Conservation (phyloP, 2,797 vertebrate species). For the Perodicticus potto region DNA sequence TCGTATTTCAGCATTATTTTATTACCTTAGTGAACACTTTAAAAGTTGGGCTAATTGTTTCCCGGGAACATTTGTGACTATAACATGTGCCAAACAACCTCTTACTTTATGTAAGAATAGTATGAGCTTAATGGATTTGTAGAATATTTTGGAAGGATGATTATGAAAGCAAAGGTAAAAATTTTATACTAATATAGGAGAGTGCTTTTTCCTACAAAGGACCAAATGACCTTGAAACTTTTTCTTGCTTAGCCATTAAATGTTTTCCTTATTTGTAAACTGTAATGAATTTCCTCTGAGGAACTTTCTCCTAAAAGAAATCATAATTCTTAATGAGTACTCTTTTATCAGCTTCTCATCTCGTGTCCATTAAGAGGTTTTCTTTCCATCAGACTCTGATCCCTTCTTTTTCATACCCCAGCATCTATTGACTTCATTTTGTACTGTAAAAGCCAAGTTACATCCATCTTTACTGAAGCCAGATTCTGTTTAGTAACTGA, state of each 20-base stretch:
- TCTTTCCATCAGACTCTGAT: background rate
- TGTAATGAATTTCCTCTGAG: background rate
- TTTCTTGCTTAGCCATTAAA: background rate
- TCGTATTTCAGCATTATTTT: conserved; percentile 65
- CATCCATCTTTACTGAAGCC: background rate
- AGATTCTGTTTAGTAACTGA: background rate
- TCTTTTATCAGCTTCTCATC: background rate
- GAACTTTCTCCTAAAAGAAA: background rate
- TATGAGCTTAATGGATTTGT: background rate
- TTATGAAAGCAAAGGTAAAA: background rate
- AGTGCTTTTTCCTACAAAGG: background rate
- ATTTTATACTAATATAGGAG: background rate
- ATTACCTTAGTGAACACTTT: conserved; percentile 65
- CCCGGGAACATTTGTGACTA: conserved; percentile 63
- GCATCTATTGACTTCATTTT: background rate
- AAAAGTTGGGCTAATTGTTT: conserved; percentile 36
- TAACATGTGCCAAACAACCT: conserved; percentile 63
- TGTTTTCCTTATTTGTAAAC: conserved; percentile 15
- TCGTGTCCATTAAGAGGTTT: background rate
- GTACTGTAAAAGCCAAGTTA: background rate
- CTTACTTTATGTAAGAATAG: conserved; percentile 11
- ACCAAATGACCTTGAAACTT: background rate
- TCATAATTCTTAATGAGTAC: background rate
- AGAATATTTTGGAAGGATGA: background rate
- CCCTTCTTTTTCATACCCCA: background rate